Evolutionary conservation across 2,113 vertebrate species (phyloP).

Genomic region (Suricata suricatta): DNA sequence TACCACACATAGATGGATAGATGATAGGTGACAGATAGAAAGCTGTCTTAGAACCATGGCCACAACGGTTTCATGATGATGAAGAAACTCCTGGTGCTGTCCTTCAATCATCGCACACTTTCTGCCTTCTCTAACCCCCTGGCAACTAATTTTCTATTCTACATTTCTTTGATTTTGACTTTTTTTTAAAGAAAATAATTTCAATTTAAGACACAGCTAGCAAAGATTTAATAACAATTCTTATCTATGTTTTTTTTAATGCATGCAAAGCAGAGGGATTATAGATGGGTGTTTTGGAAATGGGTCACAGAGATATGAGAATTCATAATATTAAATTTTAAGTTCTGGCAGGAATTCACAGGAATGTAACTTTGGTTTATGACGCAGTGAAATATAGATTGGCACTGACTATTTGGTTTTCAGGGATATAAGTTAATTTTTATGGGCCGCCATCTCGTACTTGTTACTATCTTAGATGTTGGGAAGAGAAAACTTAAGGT

Average conservation of each 20-base stretch:
- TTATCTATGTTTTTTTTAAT: background rate
- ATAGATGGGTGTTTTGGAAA: background rate
- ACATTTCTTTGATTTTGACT: background rate
- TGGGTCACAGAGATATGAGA: background rate
- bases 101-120: background rate
- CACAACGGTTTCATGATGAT: background rate
- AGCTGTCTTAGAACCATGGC: background rate
- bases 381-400: background rate
- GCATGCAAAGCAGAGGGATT: background rate
- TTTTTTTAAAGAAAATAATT: background rate
- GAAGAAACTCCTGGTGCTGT: background rate
- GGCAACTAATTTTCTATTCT: background rate
- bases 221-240: background rate
- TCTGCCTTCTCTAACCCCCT: background rate
- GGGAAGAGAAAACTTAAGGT: background rate
- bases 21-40: too few relatives aligned
- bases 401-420: background rate
- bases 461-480: background rate
- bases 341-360: background rate
- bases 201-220: background rate
- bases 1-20: background rate
- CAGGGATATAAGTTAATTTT: background rate
- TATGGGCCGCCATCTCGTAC: background rate
- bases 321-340: background rate
- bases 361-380: conserved; percentile 19